Base-by-base conservation (phyloP, 2,888 invertebrate species). In the Andrena fulva region DNA sequence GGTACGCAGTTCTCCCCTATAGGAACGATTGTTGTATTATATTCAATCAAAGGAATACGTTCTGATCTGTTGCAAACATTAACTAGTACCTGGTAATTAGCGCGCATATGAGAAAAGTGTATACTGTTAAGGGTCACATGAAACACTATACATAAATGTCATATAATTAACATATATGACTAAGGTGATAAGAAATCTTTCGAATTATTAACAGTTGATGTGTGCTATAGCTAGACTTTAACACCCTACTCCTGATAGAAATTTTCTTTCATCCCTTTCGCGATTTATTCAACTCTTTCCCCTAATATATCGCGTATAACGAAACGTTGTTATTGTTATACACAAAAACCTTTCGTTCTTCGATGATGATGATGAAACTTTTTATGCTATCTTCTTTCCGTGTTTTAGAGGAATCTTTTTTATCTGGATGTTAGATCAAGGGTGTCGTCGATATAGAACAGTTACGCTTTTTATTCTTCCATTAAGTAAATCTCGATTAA, bases 11-110 rank as follows among this genome's bases (percentile, higher is more conserved):
- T 59, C 70, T 67, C 35, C 31, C 48, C n/a, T 20, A 8, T 60
- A 42, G 31, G 52, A 35, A 68, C 56, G 33, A 56, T 24, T 24
- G 16, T 60, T 73, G 59, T 72, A 72, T 56, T 35, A 52, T 67
- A 52, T 74, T 60, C 16, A 62, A 27, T 48, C 42, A 31, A 62
- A 78, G 35, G n/a, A 59, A 69, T 69, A 31, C 24, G 50, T 70
- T 64, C 27, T 69, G 12, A 59, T 64, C 24, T 70, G 56, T 77
- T 70, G 59, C 78, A 77, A 77, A 79, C 63, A 70, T 79, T 77
- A 77, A 79, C 69, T 77, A 79, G 80, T 80, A 80, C 80, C 80
- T 80, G 80, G 80, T 79, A 67, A 80, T 71, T 78, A 80, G 60
- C 50, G 66, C 29, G 64, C 79, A 78, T 78, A 70, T 70, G 48